Percentiles rank a stretch among this genome's conserved stretches.
Evolutionary conservation across 2,888 invertebrate genomes (phyloP).

Genomic region (Antheraea yamamai): DNA sequence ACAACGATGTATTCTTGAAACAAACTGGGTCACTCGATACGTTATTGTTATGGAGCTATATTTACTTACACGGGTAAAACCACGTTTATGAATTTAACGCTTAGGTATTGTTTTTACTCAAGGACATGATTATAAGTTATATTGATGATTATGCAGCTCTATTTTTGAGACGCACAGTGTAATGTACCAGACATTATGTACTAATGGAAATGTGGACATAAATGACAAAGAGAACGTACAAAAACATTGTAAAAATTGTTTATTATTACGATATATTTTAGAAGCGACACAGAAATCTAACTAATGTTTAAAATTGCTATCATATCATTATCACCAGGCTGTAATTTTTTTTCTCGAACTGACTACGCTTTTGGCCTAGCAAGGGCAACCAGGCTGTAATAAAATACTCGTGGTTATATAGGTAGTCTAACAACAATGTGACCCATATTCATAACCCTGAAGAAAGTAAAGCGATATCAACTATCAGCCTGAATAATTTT

Average conservation of each 20-base stretch:
- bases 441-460: background rate
- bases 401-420: background rate
- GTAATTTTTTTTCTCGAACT: too few relatives aligned
- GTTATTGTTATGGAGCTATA: slow-evolving; percentile 2
- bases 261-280: too few relatives aligned
- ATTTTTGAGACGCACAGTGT: background rate
- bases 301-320: background rate
- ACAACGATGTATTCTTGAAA: slow-evolving; percentile 3
- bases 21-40: slow-evolving; percentile 6
- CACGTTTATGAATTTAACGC: background rate
- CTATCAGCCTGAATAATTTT: background rate
- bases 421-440: background rate
- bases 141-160: background rate
- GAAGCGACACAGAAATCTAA: background rate
- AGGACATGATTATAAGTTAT: background rate
- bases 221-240: background rate
- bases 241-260: background rate
- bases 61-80: background rate
- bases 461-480: background rate
- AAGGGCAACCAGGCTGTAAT: background rate
- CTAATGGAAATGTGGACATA: background rate
- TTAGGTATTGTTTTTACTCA: background rate
- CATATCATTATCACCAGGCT: too few relatives aligned
- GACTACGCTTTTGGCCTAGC: too few relatives aligned
- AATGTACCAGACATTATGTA: background rate